Base-by-base conservation (phyloP, 2,888 invertebrate genomes). In the Trichopria drosophilae region DNA sequence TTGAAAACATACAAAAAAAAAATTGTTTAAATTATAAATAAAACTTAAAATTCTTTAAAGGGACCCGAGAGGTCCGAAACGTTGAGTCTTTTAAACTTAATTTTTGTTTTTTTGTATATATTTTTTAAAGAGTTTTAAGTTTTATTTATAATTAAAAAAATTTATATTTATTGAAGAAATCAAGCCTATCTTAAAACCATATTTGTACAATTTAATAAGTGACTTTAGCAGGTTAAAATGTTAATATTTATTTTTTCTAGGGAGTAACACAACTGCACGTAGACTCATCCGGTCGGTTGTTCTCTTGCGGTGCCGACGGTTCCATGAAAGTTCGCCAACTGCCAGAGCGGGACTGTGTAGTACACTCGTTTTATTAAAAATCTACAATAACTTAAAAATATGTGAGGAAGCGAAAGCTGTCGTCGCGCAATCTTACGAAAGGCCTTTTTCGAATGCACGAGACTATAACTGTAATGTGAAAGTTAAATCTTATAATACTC, bases 281-380 rank as follows among this genome's bases (percentile, higher is more conserved):
- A 55, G 97, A 97, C 75, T 84, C 88, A 32, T 86, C 87, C 55
- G 88, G 88, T 19, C 86, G 97, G 37, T 80, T 99, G 64, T 98
- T 95, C 80, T 98, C 98, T 5, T 99, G 99, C 77, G 99, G 99
- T 46, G 95, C 96, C 39, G 99, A 99, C 80, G 97, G 97, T 65
- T 96, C 97, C 40, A 92, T 99, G 88, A 98, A 98, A 82, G 92
- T 97, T 61, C 84, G 97, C 60, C 89, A 91, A 73, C 79, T 97
- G 65, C 93, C 94, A 13, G 93, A 94, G 71, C 82, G 89, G 60
- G 85, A 86, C 67, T 78, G 79, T 55, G 78, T 81, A 63, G 79
- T 81, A 51, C 81, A 81, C 64, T 76, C 80, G 53, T 72, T 81
- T 66, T 82, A 81, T 71, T 82, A 77, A 63, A 50, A 62, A 51